Percentiles rank a stretch among this genome's conserved stretches.
Evolutionary conservation across 2,888 invertebrate genomes (phyloP).

Genomic region (Pocota personata): DNA sequence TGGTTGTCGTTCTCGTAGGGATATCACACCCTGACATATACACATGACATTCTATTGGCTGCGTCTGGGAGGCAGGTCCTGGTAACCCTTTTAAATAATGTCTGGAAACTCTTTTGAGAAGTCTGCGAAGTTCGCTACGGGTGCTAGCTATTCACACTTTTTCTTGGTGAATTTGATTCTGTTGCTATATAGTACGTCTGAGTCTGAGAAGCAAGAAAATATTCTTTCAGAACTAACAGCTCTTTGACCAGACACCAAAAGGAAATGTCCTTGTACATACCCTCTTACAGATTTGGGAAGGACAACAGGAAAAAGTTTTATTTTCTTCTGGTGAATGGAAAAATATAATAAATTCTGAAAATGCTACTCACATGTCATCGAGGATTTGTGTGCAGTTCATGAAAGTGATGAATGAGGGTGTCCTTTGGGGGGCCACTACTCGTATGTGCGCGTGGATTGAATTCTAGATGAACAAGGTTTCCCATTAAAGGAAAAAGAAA

Average conservation of each 20-base stretch:
- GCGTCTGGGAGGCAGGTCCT: background rate
- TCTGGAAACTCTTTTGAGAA: conserved; percentile 38
- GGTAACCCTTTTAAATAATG: background rate
- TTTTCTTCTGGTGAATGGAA: background rate
- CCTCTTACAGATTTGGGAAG: background rate
- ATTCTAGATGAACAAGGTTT: background rate
- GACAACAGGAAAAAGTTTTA: background rate
- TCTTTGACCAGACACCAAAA: conserved; percentile 32
- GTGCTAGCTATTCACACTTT: conserved; percentile 11
- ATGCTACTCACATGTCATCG: conserved; percentile 46
- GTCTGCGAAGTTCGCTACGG: conserved; percentile 42
- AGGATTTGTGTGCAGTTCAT: conserved; percentile 46
- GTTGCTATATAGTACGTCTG: conserved; percentile 1
- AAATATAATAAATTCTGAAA: conserved; percentile 40
- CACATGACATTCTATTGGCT: conserved; percentile 23
- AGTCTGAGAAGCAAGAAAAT: conserved; percentile 5
- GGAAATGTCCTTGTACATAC: conserved; percentile 10
- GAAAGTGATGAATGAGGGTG: background rate
- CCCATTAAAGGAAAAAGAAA: background rate
- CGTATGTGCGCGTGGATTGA: conserved; percentile 12
- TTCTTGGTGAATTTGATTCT: background rate
- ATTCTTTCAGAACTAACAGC: conserved; percentile 26
- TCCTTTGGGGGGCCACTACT: background rate
- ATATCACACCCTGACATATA: background rate
- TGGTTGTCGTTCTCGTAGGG: background rate